Evolutionary conservation across 1,140 invertebrate genomes (phyloP), one percentile per base, ranked within the genome.

Genomic region (Babylonia areolata): DNA sequence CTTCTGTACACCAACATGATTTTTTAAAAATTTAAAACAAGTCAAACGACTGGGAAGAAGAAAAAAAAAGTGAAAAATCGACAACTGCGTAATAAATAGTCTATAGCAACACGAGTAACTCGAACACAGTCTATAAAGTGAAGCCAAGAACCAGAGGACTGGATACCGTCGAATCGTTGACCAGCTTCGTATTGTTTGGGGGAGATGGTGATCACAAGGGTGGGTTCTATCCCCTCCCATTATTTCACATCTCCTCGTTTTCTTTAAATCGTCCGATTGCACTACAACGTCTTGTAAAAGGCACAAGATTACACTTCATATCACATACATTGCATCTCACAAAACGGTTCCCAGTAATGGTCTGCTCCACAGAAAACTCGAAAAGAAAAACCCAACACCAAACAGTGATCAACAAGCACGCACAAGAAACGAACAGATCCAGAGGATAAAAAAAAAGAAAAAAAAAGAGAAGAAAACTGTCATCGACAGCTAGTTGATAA

Each of bases 241-340:
- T 75, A 15, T 64, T 64, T 37, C n/a, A 42, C 64, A 73, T 75
- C 20, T 73, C 58, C 28, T 46, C 58, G 2, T 82, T 39, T 82
- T 69, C 31, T 64, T 28, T 33, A 31, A 20, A 9, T 71, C n/a
- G n/a, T 46, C 15, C 20, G 35, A 84, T 84, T 84, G 82, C 82
- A 84, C 82, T 84, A 84, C 71, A 42, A 15, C 54, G n/a, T 69
- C 81, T 82, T 82, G 81, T 64, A 69, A 15, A 73, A 84, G 75
- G 69, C 82, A 64, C 64, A 73, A 69, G 42, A 46, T 35, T 35
- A 75, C 31, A 40, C 17, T 73, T 31, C 37, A 40, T 84, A 84
- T 84, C 82, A 84, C 82, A 84, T 84, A 71, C 64, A 84, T 84
- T 73, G 82, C 82, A 73, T 84, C 82, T 64, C 64, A 73, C 17